Evolutionary conservation across 2,888 invertebrate genomes (phyloP).

Genomic region (Lordiphosa andalusiaca): DNA sequence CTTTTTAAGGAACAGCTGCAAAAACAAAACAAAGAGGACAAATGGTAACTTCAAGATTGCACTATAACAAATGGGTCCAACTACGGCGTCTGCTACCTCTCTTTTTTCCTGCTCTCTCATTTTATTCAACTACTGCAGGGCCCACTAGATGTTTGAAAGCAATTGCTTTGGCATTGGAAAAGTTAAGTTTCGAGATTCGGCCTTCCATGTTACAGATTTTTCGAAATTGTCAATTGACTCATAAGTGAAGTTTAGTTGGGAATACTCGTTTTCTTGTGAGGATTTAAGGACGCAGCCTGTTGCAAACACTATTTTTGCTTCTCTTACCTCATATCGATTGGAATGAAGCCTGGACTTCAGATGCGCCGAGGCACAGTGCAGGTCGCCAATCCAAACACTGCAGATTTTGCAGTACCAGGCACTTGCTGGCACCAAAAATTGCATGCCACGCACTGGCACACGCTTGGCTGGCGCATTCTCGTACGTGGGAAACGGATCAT

Average conservation of each 20-base stretch:
- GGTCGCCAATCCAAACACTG: conserved; percentile 92
- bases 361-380: conserved; percentile 93
- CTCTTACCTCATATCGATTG: conserved; percentile 89
- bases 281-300: too few relatives aligned
- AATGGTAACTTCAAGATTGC: too few relatives aligned
- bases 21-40: background rate
- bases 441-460: conserved; percentile 91
- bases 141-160: too few relatives aligned
- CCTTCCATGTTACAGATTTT: too few relatives aligned
- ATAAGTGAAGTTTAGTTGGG: too few relatives aligned
- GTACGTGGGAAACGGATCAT: conserved; percentile 84
- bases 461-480: conserved; percentile 88
- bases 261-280: too few relatives aligned
- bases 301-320: background rate
- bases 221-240: too few relatives aligned
- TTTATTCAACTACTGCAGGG: conserved; percentile 79
- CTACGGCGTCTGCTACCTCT: background rate
- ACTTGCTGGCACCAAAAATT: conserved; percentile 92
- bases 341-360: conserved; percentile 90
- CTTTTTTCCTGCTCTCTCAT: conserved; percentile 81
- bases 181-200: too few relatives aligned
- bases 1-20: conserved; percentile 89
- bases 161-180: too few relatives aligned
- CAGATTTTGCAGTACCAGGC: conserved; percentile 95
- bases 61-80: background rate